Percentiles rank a stretch among this genome's conserved stretches.
phyloP scores from a whole-genome alignment of 2,113 vertebrate genomes.

The Atherinomorus stipes region DNA sequence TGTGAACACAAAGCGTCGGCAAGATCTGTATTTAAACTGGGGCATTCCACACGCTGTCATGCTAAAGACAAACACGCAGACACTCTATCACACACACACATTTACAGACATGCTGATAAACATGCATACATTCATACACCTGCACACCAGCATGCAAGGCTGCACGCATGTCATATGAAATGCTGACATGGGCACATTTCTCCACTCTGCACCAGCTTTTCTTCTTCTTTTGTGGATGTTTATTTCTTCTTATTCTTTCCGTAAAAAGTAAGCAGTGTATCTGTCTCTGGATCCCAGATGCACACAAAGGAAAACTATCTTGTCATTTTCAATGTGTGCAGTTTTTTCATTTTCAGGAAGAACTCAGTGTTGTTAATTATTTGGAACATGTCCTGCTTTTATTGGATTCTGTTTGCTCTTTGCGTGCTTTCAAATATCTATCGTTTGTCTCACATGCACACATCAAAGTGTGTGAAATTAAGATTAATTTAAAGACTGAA shows the following conservation, averaged over 20 bases:
- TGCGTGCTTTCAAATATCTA: too few species aligned
- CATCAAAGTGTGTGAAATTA: too few species aligned
- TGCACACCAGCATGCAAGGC: slow-evolving; percentile 7
- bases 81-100: slow-evolving; percentile 21
- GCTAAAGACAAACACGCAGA: slow-evolving; percentile 10
- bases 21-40: slow-evolving; percentile 68
- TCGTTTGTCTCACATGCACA: too few species aligned
- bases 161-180: slow-evolving; percentile 2
- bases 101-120: neutral
- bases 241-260: neutral
- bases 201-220: neutral
- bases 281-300: too few species aligned
- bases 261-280: too few species aligned
- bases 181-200: slow-evolving; percentile 25
- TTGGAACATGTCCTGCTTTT: too few species aligned
- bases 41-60: slow-evolving; percentile 50
- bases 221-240: neutral
- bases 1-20: slow-evolving; percentile 59
- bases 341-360: too few species aligned
- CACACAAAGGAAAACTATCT: too few species aligned
- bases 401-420: too few species aligned
- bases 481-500: too few species aligned
- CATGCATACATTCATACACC: slow-evolving; percentile 24
- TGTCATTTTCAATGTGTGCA: too few species aligned
- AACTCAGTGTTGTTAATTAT: too few species aligned